Evolutionary conservation across 2,113 vertebrate species (phyloP).

Genomic region (Hemichromis elongatus): DNA sequence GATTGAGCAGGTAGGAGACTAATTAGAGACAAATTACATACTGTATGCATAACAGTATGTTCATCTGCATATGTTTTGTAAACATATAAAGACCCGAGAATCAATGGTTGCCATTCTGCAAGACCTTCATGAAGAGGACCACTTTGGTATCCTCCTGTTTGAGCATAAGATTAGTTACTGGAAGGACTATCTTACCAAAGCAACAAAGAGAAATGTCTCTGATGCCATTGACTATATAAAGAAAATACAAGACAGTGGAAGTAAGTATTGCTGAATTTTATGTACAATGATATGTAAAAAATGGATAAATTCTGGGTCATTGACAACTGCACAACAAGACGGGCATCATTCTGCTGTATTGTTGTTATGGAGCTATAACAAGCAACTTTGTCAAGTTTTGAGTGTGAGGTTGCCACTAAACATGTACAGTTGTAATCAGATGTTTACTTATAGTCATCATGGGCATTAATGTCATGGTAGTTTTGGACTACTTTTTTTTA

Average conservation of each 20-base stretch:
- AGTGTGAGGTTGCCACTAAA: neutral
- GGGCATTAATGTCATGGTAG: neutral
- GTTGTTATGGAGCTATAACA: neutral
- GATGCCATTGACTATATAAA: slow-evolving; percentile 33
- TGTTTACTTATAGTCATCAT: neutral
- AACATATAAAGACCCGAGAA: slow-evolving; percentile 58
- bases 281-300: neutral
- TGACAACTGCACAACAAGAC: neutral
- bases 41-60: neutral
- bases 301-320: neutral
- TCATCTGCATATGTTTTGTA: neutral
- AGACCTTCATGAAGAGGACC: slow-evolving; percentile 67
- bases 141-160: slow-evolving; percentile 68
- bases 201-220: slow-evolving; percentile 53
- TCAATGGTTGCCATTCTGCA: slow-evolving; percentile 63
- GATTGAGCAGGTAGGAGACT: slow-evolving; percentile 56
- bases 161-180: fast-evolving
- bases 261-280: slow-evolving; percentile 21
- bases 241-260: neutral
- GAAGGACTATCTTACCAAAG: slow-evolving; percentile 42
- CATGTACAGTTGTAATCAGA: neutral
- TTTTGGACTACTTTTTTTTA: neutral
- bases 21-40: neutral
- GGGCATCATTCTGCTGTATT: neutral
- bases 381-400: neutral